Base-by-base conservation (phyloP, 2,888 invertebrate species). In the Seira musarum region DNA sequence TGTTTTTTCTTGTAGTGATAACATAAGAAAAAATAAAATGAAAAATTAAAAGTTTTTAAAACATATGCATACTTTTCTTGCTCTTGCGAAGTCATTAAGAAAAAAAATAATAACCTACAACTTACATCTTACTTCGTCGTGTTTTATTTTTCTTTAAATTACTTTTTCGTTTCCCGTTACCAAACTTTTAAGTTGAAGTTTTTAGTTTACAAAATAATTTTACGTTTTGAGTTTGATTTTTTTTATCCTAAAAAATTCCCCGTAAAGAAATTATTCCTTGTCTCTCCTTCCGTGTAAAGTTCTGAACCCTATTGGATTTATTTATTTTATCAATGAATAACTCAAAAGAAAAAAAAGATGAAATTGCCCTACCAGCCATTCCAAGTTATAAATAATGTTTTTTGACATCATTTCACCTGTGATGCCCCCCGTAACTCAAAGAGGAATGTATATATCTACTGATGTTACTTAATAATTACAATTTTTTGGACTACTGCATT, bases 331-430 rank as follows among this genome's bases (percentile, higher is more conserved):
- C 13, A 53, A 19, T 19, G 19, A 17, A 19, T 30, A 8, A 30
- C 8, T 30, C 30, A 5, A 30, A 30, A 2, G 19, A 66, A 66
- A 66, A 60, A 17, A 71, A 60, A 40, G 66, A 74, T 35, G 66
- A 57, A 74, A 74, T 75, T 75, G 80, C 80, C 80, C 80, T 80
- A 80, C 69, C 80, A 80, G 80, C 80, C 80, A 80, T 80, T 80
- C 77, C 71, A 70, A 10, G 30, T 30, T 30, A 30, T 30, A 30
- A 30, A 30, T 5, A 30, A 30, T 30, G 30, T 5, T 30, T n/a
- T n/a, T n/a, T n/a, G n/a, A n/a, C n/a, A n/a, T n/a, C n/a, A 30
- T 30, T 30, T 30, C 8, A 30, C 30, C 30, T 30, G 30, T 30
- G 30, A 30, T 30, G 30, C 8, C 8, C 8, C 30, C 30, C 30